Base-by-base conservation (phyloP, 1,140 invertebrate species). In the Rhizoglyphus robini region DNA sequence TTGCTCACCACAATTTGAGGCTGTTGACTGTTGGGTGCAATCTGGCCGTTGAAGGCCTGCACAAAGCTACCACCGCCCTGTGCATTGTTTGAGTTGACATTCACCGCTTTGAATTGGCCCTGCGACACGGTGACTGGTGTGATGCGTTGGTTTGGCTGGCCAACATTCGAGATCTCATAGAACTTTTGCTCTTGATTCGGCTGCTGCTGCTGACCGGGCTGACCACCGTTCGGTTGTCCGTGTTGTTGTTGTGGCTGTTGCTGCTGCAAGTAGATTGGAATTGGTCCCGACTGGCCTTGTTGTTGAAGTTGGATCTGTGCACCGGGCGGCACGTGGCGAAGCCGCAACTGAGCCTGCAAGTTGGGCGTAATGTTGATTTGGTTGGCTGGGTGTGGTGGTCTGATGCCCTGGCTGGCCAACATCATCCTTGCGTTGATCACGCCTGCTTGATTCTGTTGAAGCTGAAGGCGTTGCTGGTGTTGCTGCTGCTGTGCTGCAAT, bases 191-290 rank as follows among this genome's bases (percentile, higher is more conserved):
- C 5, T 54, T 54, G 51, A 8, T 54, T 8, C 20, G 8, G 51
- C 20, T 54, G 51, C 23, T 54, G 51, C 23, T 54, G 51, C 31
- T 54, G n/a, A n/a, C n/a, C n/a, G n/a, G 8, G 8, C 8, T 23
- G 23, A 15, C 31, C 51, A 27, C 8, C 15, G 15, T 54, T 25
- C 8, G 8, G 51, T 15, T 54, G 51, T 15, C 23, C 8, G 8
- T 54, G 51, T 32, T 54, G 51, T 32, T 54, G 51, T 54, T 54
- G 51, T 32, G 8, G 51, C 20, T 54, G 51, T 23, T 54, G 51
- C 20, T 54, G 51, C 20, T 54, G 51, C 8, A 54, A 32, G 20
- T 54, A 54, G 23, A 54, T 54, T 27, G 8, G 23, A 5, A 54
- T 23, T 23, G 15, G 15, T 15, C 41, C 41, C 23, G 41, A 46